Base-by-base conservation (phyloP, 1,140 invertebrate genomes). In the Diachasma alloeum region DNA sequence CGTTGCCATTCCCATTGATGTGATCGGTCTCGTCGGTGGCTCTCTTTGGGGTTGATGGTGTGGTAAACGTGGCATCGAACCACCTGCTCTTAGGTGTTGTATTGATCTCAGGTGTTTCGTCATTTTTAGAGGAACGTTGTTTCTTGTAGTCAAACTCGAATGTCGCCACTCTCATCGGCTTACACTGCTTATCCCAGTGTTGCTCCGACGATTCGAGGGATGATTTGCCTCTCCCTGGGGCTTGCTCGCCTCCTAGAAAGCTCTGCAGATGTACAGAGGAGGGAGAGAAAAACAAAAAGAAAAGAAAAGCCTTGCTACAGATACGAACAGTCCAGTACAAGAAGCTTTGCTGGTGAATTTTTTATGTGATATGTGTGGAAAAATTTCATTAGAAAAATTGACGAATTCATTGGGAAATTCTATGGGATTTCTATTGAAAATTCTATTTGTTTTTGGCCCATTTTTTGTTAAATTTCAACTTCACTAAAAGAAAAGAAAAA, bases 191-290 rank as follows among this genome's bases (percentile, higher is more conserved):
- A 89, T 87, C n/a, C 85, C 86, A 48, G 87, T 88, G 74, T 89
- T 88, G 87, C 86, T 89, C 77, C 87, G 86, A 13, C 84, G 87
- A 42, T 85, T 87, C 76, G 81, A 79, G 72, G 80, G 76, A 75
- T 86, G 84, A 74, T 84, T 82, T 72, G 84, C 82, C 46, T 86
- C 83, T 72, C 85, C 85, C 44, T 80, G 81, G 59, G 83, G 83
- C 83, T 81, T 86, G 86, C 79, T 88, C 86, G 84, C 87, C 86
- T 88, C 87, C 87, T 89, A 89, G 83, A 89, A 89, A 88, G 85
- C 87, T 89, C 87, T 89, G 87, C 83, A 87, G 83, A 85, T 87
- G 84, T 89, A 89, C 86, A 88, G 86, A 87, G 86, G 84, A 81
- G 70, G 37, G 59, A 56, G 80, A 83, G 82, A 87, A 31, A n/a